Percentiles rank a stretch among this genome's conserved stretches.
phyloP scores from a whole-genome alignment of 2,797 vertebrate genomes.

The Sebastes taczanowskii region DNA sequence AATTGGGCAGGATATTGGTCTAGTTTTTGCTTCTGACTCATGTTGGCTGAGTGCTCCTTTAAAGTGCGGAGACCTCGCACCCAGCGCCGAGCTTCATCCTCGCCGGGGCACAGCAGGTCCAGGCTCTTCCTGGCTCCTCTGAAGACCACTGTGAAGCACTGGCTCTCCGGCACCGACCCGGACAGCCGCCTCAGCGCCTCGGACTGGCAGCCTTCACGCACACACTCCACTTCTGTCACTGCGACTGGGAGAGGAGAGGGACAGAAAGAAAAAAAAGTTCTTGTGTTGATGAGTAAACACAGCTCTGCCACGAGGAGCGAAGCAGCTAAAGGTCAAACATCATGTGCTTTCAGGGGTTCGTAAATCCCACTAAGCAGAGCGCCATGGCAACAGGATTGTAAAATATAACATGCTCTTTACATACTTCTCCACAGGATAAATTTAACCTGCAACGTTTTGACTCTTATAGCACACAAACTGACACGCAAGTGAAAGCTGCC shows the following conservation, averaged over 20 bases:
- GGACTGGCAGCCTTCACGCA: slow-evolving; percentile 86
- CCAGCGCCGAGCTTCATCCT: slow-evolving; percentile 89
- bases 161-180: slow-evolving; percentile 79
- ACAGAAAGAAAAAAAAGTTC: too few relatives aligned
- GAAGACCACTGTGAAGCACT: slow-evolving; percentile 94
- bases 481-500: neutral
- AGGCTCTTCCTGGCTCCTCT: slow-evolving; percentile 89
- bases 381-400: slow-evolving; percentile 1
- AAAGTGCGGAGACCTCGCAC: slow-evolving; percentile 90
- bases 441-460: slow-evolving; percentile 29
- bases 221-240: slow-evolving; percentile 84
- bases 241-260: slow-evolving; percentile 64
- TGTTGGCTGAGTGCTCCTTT: slow-evolving; percentile 85
- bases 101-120: slow-evolving; percentile 86
- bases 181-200: slow-evolving; percentile 87
- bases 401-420: neutral
- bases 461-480: neutral
- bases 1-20: slow-evolving; percentile 93
- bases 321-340: slow-evolving; percentile 37
- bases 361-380: neutral
- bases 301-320: neutral
- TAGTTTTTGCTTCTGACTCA: slow-evolving; percentile 94
- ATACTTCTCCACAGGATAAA: neutral
- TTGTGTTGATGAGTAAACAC: slow-evolving; percentile 23
- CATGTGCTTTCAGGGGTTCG: slow-evolving; percentile 3